Evolutionary conservation across 2,797 vertebrate species (phyloP), one percentile per base, ranked within the genome.

Genomic region (Pampus argenteus): DNA sequence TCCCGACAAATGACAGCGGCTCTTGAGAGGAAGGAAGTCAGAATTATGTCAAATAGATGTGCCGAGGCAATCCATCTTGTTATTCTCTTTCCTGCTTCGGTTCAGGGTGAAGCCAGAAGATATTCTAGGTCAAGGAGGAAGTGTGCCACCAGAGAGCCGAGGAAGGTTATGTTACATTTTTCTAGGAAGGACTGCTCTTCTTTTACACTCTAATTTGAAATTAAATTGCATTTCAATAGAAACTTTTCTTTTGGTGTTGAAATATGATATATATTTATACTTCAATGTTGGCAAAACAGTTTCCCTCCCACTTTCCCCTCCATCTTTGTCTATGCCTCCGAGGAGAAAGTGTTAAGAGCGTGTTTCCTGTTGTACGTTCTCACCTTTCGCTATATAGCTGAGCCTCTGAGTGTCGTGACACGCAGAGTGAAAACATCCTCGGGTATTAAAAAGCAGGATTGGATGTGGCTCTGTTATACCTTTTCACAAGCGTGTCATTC

Each of bases 41-140:
- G 66, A 85, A 76, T 10, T 69, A 59, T 87, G 84, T 86, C 74
- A 66, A 45, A 66, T 9, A 62, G 48, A 71, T 44, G 11, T 29
- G 77, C 65, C 4, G 26, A 66, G 60, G 66, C 69, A 11, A 76
- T 85, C 74, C 61, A 50, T 82, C 81, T 85, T 31, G 2, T 79
- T 71, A 61, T 49, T 51, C 26, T 71, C 25, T 34, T 3, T 38
- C 17, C 52, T 23, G 69, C 63, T 54, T 26, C 10, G 15, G 75
- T 79, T 85, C 67, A 81, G 84, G 76, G 77, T 76, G 71, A 84
- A 83, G 20, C 67, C 18, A 8, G 44, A 17, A 68, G 62, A 68
- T 63, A 68, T 81, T 89, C 67, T 83, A 76, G 78, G 81, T 90
- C 78, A 83, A 83, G 82, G 59, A 74, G 77, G 55, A 79, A 65